Base-by-base conservation (phyloP, 2,113 vertebrate genomes). In the Mohoua ochrocephala region DNA sequence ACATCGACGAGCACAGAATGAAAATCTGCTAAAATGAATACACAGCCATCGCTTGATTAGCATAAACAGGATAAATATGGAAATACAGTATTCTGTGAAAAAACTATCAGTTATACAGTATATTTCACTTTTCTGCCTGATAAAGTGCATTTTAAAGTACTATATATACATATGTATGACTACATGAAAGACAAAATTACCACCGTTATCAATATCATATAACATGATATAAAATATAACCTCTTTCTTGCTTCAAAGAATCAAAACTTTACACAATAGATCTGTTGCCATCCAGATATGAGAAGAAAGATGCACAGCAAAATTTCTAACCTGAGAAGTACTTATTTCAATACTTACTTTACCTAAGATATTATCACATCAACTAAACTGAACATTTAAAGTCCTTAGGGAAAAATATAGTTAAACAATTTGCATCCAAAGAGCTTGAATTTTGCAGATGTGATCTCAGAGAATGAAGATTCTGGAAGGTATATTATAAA, bases 1-100 rank as follows among this genome's bases (percentile, higher is more conserved):
- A 80, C 44, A 24, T 11, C 6, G 1, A 91, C 1, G 0, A 84
- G 67, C 49, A 77, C 13, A 57, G 87, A 95, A 96, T 65, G 86
- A 75, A 96, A 95, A 96, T 54, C 20, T 33, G 57, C 85, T 92
- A 52, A 91, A 96, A 97, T 73, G 78, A 87, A 97, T 75, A 87
- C 15, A 92, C 16, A 81, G 81, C 69, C 68, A 65, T 6, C 1
- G 4, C 20, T 50, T 41, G 42, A 92, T 93, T 76, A 80, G 77
- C 87, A 71, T 89, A 71, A 97, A 91, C 37, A 59, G 49, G 83
- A 68, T 95, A 95, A 95, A 94, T 81, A 79, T 9, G 22, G 80
- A 97, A 96, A 96, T 54, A 84, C n/a, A 86, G 24, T 59, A 74
- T 44, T 67, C 28, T 35, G 10, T 42, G 35, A 67, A 67, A 57